Percentiles rank a stretch among this genome's conserved stretches.
Conservation (phyloP, 2,888 invertebrate species). For the Creontiades dilutus region DNA sequence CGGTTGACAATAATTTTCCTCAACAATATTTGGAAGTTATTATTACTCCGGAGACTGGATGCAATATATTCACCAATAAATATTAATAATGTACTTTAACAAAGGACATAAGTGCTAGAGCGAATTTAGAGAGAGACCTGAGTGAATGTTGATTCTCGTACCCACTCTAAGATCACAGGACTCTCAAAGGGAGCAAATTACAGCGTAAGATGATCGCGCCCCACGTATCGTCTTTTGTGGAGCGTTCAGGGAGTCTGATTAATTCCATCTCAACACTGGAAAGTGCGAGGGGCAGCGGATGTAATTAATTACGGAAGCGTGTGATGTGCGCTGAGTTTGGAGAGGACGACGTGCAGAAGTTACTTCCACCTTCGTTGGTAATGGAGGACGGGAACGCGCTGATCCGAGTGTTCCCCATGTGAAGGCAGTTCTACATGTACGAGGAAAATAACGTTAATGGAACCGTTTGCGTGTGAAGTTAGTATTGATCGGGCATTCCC, state of each 20-base stretch:
- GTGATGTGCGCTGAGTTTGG: conserved; percentile 8
- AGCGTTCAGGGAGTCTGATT: conserved; percentile 14
- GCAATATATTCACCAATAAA: too few species aligned
- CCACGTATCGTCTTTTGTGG: background rate
- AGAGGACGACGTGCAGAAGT: background rate
- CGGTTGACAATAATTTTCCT: too few species aligned
- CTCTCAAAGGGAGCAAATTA: conserved; percentile 16
- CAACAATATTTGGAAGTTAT: too few species aligned
- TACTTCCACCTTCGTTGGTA: background rate
- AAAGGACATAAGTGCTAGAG: too few species aligned
- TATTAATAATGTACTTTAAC: too few species aligned
- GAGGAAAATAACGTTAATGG: too few species aligned
- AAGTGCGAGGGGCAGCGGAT: background rate
- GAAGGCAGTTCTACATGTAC: background rate
- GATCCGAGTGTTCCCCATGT: background rate
- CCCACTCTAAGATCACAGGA: background rate
- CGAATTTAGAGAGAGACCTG: too few species aligned
- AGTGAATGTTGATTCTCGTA: too few species aligned
- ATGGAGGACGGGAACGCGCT: background rate
- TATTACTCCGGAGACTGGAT: too few species aligned
- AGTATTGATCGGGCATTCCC: too few species aligned
- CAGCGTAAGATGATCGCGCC: conserved; percentile 6
- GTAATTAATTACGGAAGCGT: conserved; percentile 20
- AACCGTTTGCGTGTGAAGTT: too few species aligned
- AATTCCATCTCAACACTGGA: background rate